Evolutionary conservation across 2,113 vertebrate species (phyloP), one percentile per base, ranked within the genome.

Genomic region (Sebastes fasciatus): DNA sequence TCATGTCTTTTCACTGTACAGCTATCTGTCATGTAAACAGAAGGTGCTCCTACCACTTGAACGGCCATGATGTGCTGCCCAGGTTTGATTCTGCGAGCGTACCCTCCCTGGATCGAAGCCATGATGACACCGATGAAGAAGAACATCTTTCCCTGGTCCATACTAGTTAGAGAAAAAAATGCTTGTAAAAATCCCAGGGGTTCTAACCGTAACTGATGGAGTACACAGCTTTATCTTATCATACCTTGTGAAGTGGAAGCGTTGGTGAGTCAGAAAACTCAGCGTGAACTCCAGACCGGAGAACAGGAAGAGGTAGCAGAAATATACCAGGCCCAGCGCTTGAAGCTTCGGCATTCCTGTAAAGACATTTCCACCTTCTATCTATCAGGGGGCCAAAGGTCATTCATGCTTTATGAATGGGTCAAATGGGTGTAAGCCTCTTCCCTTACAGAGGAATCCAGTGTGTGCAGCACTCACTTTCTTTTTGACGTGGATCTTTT

Each of bases 91-190:
- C 96, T 95, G 17, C 98, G 97, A 89, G 97, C 95, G 0, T 98
- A 99, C 72, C 97, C 94, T 19, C 98, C 98, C 93, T 99, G 98
- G 90, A 99, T 93, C 62, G 94, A 54, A 58, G 98, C 97, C 98
- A 99, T 99, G 88, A 96, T 96, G 83, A 99, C 95, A 52, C 98
- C 98, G 69, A 99, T 98, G 90, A 98, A 98, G 95, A 99, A 98
- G 83, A 98, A 99, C 98, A 99, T 99, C 95, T 98, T 98, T 21
- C 98, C 98, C 88, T 99, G 98, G 89, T 99, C 96, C 95, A 99
- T 97, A 87, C 98, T 99, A 86, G 52, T n/a, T 8, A 68, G 26
- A 86, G 78, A 86, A 62, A 86, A 62, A 58, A 19, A 64, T 46
- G 8, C 13, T 26, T 5, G 23, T 77, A 54, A 73, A 66, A 46